Base-by-base conservation (phyloP, 2,113 vertebrate species). In the Numenius arquata region DNA sequence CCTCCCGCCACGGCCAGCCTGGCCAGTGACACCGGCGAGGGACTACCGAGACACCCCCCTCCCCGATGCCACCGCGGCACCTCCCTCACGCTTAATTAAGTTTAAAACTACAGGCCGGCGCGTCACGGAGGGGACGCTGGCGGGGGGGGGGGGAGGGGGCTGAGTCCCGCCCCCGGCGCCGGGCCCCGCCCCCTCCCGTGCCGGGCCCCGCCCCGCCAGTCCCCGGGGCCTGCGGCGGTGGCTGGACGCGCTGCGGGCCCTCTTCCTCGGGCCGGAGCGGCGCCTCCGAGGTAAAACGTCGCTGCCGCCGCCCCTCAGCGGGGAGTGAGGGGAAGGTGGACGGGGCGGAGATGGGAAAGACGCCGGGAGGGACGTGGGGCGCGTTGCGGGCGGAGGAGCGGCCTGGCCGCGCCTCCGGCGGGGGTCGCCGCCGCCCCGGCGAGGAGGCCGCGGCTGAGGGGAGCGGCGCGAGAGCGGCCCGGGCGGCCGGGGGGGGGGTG, bases 31-130 rank as follows among this genome's bases (percentile, higher is more conserved):
- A 26, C 50, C 61, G 26, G 7, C 61, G 12, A 6, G 19, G 25
- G 6, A 7, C 5, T 1, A 16, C 32, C 45, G 20, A 12, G 12
- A 5, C 21, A 5, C 34, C 21, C 21, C 21, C 20, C n/a, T 3
- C 26, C 21, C 50, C 15, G 19, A 5, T 29, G 32, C 2, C 34
- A 8, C n/a, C n/a, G n/a, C n/a, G n/a, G n/a, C n/a, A n/a, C 25
- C 9, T 6, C 34, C 48, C 41, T 12, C 78, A 3, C 65, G 1
- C 30, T 14, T 41, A 5, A 22, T 29, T 8, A 22, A 30, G 4
- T 5, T 20, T 17, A 38, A 63, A 36, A 9, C 38, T 17, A 2
- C 6, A 14, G 17, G 16, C 27, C 12, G 3, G 16, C 65, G 40
- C 50, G 16, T 21, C 58, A 18, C 8, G 15, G 11, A 12, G 15